Evolutionary conservation across 2,113 vertebrate genomes (phyloP).

Genomic region (Aldabrachelys gigantea): DNA sequence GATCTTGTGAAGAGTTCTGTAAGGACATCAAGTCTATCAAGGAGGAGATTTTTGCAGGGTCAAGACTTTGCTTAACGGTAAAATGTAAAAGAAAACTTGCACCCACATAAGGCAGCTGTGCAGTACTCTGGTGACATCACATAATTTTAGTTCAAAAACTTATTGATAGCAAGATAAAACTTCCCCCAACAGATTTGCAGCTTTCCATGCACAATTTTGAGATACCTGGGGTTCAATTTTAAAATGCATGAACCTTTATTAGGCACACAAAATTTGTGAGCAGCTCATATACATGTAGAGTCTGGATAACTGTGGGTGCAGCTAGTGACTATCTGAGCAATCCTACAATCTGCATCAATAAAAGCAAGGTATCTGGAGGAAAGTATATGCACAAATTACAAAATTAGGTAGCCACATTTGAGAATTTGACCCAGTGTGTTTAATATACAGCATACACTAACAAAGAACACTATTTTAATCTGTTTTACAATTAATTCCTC

Average conservation of each 20-base stretch:
- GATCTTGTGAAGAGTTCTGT: neutral
- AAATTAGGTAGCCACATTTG: neutral
- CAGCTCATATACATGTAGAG: fast-evolving
- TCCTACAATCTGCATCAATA: neutral
- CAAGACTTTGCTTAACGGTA: neutral
- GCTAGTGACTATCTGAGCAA: neutral
- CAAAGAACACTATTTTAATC: neutral
- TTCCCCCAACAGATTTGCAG: neutral
- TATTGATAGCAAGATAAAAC: neutral
- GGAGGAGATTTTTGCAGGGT: neutral
- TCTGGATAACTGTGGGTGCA: neutral
- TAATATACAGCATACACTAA: neutral
- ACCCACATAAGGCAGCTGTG: neutral
- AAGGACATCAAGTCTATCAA: neutral
- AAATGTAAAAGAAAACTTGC: neutral
- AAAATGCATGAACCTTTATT: neutral
- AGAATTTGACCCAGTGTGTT: neutral
- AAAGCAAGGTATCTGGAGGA: neutral
- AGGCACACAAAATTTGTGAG: neutral
- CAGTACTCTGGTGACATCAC: neutral
- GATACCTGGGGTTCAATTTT: neutral
- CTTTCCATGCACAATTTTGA: neutral
- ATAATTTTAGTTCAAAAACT: neutral
- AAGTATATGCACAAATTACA: neutral
- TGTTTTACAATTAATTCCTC: neutral